Evolutionary conservation across 2,797 vertebrate genomes (phyloP), one percentile per base, ranked within the genome.

Genomic region (Neostethus bicornis): DNA sequence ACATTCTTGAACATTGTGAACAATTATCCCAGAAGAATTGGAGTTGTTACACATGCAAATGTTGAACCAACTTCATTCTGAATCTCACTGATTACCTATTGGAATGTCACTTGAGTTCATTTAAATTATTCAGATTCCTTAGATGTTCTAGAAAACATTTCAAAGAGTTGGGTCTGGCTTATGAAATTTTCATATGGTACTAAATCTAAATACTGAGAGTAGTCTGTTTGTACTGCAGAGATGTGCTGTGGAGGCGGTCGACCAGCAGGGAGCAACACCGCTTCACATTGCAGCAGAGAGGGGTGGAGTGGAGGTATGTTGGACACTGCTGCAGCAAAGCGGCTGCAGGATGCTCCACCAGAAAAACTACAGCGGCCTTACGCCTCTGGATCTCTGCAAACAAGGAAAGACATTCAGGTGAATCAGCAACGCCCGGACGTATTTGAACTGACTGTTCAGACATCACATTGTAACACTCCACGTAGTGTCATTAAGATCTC

Each of bases 231-330:
- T 42, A 50, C 65, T 42, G 41, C 73, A 94, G 93, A 81, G 92
- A 68, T 92, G 92, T 81, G 51, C 51, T 32, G 85, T 84, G 38
- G 85, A 90, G 4, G 85, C 90, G 26, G 73, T 83, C 21, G 92
- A 93, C 87, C 88, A 90, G 61, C 79, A 91, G 89, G 92, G 92
- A 24, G 87, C 82, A 25, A 92, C 92, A 20, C 86, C 91, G 8
- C 82, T 93, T 57, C 93, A 94, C 0, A 81, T 93, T 13, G 92
- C 92, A 49, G 91, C 92, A 61, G 91, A 92, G 74, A 81, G 87
- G 52, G 93, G 92, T 0, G 83, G 79, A 12, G 75, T 90, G 21
- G 90, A 92, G 75, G 87, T 93, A 49, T 90, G 92, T 75, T 93
- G 92, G 92, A 79, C 86, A 4, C 77, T 94, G 66, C 81, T 93